These are phyloP conservation scores for Philereme vetulata DNA, from an alignment of 2,888 invertebrate genomes.

Conservation along the genomic window DNA sequence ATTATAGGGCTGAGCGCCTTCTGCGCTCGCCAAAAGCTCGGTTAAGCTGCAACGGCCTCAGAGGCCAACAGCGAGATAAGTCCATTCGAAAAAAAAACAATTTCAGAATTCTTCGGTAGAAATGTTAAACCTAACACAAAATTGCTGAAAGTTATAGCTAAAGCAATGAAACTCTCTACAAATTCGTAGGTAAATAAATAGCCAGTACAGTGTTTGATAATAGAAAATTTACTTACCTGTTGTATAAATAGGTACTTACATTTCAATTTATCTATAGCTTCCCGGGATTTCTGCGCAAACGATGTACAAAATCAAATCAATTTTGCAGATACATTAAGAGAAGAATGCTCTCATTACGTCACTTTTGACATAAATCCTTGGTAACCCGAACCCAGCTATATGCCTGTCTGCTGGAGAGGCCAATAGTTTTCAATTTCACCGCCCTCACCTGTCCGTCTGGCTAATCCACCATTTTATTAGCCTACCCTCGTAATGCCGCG, in stretches of 20 bases:
- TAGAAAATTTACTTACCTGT: not conserved
- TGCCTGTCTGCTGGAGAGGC: constrained; percentile 67
- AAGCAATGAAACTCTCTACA: no score
- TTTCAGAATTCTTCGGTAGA: no score
- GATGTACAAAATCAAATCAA: constrained; percentile 10
- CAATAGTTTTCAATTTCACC: constrained; percentile 78
- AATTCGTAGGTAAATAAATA: no score
- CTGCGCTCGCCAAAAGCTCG: no score
- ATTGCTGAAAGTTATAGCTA: no score
- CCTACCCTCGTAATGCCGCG: constrained; percentile 68
- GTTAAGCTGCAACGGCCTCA: no score
- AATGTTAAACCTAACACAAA: no score
- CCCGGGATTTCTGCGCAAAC: not conserved
- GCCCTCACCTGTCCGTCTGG: constrained; percentile 75
- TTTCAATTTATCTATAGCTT: not conserved
- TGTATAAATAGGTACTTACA: not conserved
- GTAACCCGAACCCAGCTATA: constrained; percentile 58
- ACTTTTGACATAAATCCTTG: constrained; percentile 60
- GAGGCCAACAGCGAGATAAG: no score
- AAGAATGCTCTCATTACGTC: constrained; percentile 52
- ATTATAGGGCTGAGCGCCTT: no score
- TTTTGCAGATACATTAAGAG: constrained; percentile 15
- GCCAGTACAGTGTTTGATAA: not conserved
- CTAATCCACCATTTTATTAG: constrained; percentile 81
- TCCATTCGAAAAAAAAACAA: no score